Base-by-base conservation (phyloP, 2,797 vertebrate species). In the Sebastes alutus region DNA sequence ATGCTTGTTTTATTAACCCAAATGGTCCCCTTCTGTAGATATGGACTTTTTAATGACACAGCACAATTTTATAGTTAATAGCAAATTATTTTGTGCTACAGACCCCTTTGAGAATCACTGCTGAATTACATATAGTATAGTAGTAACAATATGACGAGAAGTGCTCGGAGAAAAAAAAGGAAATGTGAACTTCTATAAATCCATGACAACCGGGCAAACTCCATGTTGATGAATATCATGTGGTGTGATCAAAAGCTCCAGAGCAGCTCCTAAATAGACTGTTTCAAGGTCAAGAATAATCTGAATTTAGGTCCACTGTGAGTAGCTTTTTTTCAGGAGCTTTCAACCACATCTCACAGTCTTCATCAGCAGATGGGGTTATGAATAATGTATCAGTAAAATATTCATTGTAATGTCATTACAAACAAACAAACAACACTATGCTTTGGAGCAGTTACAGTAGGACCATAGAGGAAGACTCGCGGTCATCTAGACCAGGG, bases 1-100 rank as follows among this genome's bases (percentile, higher is more conserved):
- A 42, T 42, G 13, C 38, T 42, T 42, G 38, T 42, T 42, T 14
- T 42, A 35, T 35, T 35, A 0, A 0, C 11, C 0, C 13, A 14
- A 38, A 42, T 7, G 42, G 16, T 46, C 16, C 42, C 16, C 16
- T 16, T 16, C 42, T 46, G 42, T 46, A 46, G 16, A 46, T 46
- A 46, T 46, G 42, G 42, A 46, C 42, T 46, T 46, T 46, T 46
- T 46, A 46, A 46, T 46, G 38, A 42, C 38, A 42, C 38, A 42
- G 38, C 38, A 46, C 16, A 46, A 46, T 46, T 46, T 42, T 42
- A 42, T 0, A 14, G 0, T 42, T 0, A 6, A 46, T 18, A 18
- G 42, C 42, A 18, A 46, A 46, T 46, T 16, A 46, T 0, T 46
- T 42, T 42, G 38, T 42, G 42, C 42, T 46, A 46, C 42, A 7